Evolutionary conservation across 2,888 invertebrate genomes (phyloP).

Genomic region (Troides oblongomaculatus): DNA sequence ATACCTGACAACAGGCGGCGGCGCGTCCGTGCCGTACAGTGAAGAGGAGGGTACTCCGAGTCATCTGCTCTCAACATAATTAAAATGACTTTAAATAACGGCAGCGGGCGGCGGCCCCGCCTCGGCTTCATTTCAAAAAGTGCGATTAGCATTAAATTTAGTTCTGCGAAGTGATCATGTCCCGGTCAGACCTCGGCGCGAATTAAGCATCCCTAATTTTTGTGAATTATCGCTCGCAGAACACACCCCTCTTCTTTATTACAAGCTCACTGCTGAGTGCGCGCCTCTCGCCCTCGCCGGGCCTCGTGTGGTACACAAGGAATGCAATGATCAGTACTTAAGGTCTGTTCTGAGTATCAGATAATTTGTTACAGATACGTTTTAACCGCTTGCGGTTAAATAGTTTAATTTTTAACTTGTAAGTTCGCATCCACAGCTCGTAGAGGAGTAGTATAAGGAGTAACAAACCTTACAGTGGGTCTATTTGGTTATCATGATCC

Average conservation of each 20-base stretch:
- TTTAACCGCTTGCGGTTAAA: no score
- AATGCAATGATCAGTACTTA: slow-evolving; percentile 39
- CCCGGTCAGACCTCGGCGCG: slow-evolving; percentile 67
- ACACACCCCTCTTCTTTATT: slow-evolving; percentile 69
- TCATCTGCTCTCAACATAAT: slow-evolving; percentile 81
- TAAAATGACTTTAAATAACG: slow-evolving; percentile 80
- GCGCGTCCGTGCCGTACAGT: slow-evolving; percentile 52
- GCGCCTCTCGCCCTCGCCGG: no score
- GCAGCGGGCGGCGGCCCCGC: slow-evolving; percentile 72
- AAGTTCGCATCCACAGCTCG: no score
- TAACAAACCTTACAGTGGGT: no score
- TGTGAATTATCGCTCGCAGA: slow-evolving; percentile 73
- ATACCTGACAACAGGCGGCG: slow-evolving; percentile 42
- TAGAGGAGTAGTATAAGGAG: no score
- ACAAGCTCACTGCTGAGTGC: slow-evolving; percentile 63
- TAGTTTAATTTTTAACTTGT: no score
- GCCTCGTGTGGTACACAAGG: slow-evolving; percentile 36
- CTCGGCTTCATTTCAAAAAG: slow-evolving; percentile 76
- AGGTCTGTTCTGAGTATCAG: no score
- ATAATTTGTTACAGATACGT: no score
- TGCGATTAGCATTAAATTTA: slow-evolving; percentile 80
- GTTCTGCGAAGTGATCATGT: slow-evolving; percentile 77
- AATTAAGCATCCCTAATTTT: slow-evolving; percentile 75
- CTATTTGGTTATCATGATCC: no score
- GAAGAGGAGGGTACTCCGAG: slow-evolving; percentile 75